A percentile compares a stretch with the other conserved stretches of the same genome.
These are phyloP conservation scores for Nymphalis polychloros DNA, from an alignment of 2,888 invertebrate species.

Conservation along the genomic window DNA sequence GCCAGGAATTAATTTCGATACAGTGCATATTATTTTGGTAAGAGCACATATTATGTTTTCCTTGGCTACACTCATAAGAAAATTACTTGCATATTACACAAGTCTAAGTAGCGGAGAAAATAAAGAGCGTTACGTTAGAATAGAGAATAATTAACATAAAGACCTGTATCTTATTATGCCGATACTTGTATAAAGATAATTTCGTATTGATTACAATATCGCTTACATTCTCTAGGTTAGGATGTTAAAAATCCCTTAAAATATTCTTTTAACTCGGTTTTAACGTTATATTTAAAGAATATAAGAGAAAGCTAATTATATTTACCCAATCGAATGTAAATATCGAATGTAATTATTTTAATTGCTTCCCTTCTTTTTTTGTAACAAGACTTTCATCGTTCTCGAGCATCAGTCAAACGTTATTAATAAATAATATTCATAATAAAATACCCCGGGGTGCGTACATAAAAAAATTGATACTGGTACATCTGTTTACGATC, in stretches of 20 bases:
- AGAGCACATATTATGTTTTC: too few relatives aligned
- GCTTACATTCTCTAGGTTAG: not conserved
- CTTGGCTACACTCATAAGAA: too few relatives aligned
- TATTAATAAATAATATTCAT: too few relatives aligned
- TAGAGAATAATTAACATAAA: not conserved
- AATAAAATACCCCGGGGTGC: too few relatives aligned
- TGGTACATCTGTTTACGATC: too few relatives aligned
- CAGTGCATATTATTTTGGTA: too few relatives aligned
- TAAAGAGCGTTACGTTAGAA: not conserved
- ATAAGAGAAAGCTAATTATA: not conserved
- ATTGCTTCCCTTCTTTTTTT: not conserved
- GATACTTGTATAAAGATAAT: constrained; percentile 1
- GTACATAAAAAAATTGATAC: too few relatives aligned
- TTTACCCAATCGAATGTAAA: not conserved
- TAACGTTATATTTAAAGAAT: not conserved
- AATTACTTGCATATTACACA: too few relatives aligned
- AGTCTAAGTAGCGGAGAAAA: not conserved
- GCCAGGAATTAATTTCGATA: too few relatives aligned
- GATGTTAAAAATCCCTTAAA: not conserved
- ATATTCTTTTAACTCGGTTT: not conserved
- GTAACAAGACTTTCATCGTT: not conserved
- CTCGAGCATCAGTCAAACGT: not conserved
- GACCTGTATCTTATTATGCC: not conserved
- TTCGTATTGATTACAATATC: constrained; percentile 12
- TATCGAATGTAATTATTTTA: not conserved